Evolutionary conservation across 2,888 invertebrate genomes (phyloP).

Genomic region (Tinea pellionella): DNA sequence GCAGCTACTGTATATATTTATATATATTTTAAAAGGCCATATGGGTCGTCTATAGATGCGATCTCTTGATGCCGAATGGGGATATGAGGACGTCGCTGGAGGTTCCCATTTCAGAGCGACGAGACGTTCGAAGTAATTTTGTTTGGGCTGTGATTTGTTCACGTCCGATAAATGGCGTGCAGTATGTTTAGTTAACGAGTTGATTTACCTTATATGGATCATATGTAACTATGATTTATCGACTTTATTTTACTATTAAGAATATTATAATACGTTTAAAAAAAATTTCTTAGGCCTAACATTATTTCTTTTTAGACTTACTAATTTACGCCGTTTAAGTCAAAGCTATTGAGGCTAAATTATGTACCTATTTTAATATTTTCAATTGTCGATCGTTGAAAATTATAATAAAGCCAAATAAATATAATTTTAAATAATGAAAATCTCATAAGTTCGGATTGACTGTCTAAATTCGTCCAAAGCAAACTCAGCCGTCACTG

Average conservation of each 20-base stretch:
- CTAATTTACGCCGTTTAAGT: neutral
- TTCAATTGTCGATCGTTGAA: neutral
- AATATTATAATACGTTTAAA: neutral
- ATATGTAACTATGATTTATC: neutral
- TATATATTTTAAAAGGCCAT: neutral
- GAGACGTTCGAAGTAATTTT: slow-evolving; percentile 23
- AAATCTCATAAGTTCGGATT: neutral
- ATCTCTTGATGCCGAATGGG: neutral
- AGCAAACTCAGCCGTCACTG: neutral
- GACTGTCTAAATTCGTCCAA: neutral
- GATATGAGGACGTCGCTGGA: neutral
- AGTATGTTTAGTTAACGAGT: neutral
- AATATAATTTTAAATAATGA: neutral
- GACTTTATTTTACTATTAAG: neutral
- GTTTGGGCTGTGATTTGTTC: slow-evolving; percentile 45
- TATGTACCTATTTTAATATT: neutral
- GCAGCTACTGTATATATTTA: neutral
- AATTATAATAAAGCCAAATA: neutral
- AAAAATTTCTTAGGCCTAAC: neutral
- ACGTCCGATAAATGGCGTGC: slow-evolving; percentile 20
- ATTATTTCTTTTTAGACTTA: neutral
- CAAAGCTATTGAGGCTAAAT: neutral
- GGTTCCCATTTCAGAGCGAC: neutral
- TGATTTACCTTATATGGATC: neutral
- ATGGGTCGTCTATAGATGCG: neutral